Conservation (phyloP, 2,797 vertebrate genomes). For the Dermochelys coriacea region DNA sequence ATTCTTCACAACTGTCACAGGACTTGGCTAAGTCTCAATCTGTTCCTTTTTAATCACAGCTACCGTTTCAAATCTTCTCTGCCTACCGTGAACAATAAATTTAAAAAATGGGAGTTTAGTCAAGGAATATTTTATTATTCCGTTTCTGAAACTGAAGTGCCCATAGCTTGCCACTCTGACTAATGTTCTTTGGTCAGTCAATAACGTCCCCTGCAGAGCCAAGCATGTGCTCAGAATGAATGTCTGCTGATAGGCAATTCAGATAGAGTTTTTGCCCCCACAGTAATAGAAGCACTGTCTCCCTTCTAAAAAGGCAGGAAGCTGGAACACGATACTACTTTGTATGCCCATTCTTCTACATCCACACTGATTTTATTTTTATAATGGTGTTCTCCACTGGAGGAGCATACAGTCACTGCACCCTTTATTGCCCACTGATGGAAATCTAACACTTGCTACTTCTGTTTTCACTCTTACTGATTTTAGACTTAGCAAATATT, state of each 20-base stretch:
- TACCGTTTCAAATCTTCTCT: constrained; percentile 50
- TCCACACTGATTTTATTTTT: constrained; percentile 15
- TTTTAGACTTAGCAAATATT: background rate
- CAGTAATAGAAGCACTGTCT: background rate
- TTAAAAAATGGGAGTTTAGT: constrained; percentile 7
- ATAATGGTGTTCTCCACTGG: background rate
- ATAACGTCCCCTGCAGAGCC: constrained; percentile 48
- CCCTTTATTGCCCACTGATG: background rate
- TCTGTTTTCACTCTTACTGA: rapidly evolving
- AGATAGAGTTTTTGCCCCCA: background rate
- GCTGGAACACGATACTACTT: rapidly evolving
- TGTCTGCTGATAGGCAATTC: background rate
- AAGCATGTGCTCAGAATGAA: constrained; percentile 28
- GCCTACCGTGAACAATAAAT: constrained; percentile 44
- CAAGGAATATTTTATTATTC: constrained; percentile 32
- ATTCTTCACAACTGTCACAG: constrained; percentile 23
- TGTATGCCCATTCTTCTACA: background rate
- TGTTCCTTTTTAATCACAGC: constrained; percentile 36
- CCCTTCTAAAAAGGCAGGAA: background rate
- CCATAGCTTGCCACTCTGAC: constrained; percentile 22
- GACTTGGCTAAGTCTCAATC: constrained; percentile 27
- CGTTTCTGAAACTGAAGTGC: background rate
- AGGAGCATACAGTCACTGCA: background rate
- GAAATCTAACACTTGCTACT: background rate
- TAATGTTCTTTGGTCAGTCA: constrained; percentile 49